A percentile compares a stretch with the other conserved stretches of the same genome.
phyloP scores from a whole-genome alignment of 1,140 invertebrate species.

The Orius insidiosus region DNA sequence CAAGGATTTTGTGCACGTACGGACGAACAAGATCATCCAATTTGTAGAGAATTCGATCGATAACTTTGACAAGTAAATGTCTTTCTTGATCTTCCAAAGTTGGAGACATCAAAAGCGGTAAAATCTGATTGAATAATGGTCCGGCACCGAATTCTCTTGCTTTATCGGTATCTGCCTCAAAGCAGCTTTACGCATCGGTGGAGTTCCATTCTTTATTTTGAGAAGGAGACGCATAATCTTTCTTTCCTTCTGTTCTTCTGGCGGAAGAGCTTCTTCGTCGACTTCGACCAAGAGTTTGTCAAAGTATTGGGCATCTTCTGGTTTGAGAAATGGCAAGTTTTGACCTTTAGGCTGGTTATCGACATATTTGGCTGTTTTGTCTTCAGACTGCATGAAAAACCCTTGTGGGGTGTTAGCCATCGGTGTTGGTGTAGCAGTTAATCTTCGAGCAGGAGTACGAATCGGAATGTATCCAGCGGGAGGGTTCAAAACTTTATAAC shows the following conservation, averaged over 20 bases:
- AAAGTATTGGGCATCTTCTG: constrained; percentile 99
- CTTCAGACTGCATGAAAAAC: constrained; percentile 86
- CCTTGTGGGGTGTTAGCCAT: constrained; percentile 82
- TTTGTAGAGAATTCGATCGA: constrained; percentile 97
- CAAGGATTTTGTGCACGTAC: constrained; percentile 98
- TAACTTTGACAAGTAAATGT: constrained; percentile 98
- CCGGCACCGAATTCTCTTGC: constrained; percentile 96
- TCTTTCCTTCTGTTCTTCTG: constrained; percentile 94
- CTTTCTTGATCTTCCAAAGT: constrained; percentile 98
- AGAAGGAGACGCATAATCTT: constrained; percentile 98
- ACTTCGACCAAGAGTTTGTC: constrained; percentile 96
- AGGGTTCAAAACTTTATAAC: constrained; percentile 92
- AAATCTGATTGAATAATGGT: constrained; percentile 95
- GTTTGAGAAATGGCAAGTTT: constrained; percentile 97
- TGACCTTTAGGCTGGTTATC: constrained; percentile 87
- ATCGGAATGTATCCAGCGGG: constrained; percentile 94
- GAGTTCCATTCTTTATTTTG: constrained; percentile 99
- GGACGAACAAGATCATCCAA: constrained; percentile 95
- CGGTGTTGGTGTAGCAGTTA: constrained; percentile 95
- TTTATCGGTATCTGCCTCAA: constrained; percentile 97
- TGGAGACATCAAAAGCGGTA: constrained; percentile 96
- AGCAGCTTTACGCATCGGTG: constrained; percentile 96
- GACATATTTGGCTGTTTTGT: constrained; percentile 69
- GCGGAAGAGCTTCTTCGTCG: constrained; percentile 86
- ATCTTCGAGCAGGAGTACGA: constrained; percentile 87